Conservation (phyloP, 2,888 invertebrate genomes). For the Elegia similella region DNA sequence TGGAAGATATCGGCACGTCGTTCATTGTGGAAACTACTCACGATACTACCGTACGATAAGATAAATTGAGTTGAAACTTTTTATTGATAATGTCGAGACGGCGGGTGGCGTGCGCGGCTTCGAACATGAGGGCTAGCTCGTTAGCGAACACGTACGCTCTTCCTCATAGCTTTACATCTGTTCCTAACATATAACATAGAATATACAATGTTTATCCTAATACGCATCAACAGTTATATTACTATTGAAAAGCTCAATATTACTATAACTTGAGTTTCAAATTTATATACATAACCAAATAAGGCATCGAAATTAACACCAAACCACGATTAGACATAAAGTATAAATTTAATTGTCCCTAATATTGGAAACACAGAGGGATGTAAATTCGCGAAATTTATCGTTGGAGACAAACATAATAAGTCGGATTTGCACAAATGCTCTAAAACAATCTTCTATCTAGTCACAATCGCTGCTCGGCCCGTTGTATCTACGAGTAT, state of each 20-base stretch:
- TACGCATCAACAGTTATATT: background rate
- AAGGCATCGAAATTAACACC: conserved; percentile 1
- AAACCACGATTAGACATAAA: conserved; percentile 13
- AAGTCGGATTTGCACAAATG: conserved; percentile 30
- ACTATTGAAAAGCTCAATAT: background rate
- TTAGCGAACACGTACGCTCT: conserved; percentile 25
- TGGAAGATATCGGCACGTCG: conserved; percentile 78
- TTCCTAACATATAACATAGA: background rate
- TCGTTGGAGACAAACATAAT: conserved; percentile 24
- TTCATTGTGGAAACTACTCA: conserved; percentile 79
- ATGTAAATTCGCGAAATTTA: conserved; percentile 26
- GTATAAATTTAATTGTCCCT: conserved; percentile 20
- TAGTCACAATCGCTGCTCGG: background rate
- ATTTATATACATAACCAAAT: background rate
- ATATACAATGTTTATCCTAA: background rate
- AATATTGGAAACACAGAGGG: conserved; percentile 19
- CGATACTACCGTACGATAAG: conserved; percentile 77
- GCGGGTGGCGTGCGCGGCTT: conserved; percentile 54
- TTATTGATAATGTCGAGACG: conserved; percentile 67
- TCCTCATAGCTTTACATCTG: background rate
- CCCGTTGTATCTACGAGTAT: too few species aligned
- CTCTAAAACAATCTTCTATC: conserved; percentile 25
- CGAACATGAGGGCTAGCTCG: conserved; percentile 34
- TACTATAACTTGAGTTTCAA: background rate
- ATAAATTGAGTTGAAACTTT: conserved; percentile 73